Evolutionary conservation across 1,140 invertebrate genomes (phyloP).

Genomic region (Lordiphosa clarofinis): DNA sequence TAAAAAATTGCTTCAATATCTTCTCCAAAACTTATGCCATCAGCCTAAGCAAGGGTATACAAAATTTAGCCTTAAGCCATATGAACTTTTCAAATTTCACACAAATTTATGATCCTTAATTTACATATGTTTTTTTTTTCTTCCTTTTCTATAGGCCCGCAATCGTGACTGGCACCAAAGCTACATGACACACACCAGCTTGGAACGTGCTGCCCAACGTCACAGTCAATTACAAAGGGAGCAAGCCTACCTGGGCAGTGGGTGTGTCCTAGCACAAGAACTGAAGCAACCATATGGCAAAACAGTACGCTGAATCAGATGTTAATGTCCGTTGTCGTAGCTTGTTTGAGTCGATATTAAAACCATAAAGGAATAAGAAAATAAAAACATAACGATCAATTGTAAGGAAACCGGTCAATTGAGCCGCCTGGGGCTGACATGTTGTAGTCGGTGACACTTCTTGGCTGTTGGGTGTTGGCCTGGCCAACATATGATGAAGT

Average conservation of each 20-base stretch:
- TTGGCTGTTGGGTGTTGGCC: constrained; percentile 8
- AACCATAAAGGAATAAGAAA: constrained; percentile 36
- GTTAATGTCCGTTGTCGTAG: not conserved
- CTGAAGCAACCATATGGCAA: constrained; percentile 42
- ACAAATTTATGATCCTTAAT: too few species aligned
- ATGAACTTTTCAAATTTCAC: too few species aligned
- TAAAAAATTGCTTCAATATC: too few species aligned
- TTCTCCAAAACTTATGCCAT: too few species aligned
- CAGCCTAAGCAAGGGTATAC: too few species aligned
- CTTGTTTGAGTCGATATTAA: too few species aligned
- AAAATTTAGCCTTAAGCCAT: too few species aligned
- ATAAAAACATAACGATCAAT: constrained; percentile 4
- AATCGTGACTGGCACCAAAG: constrained; percentile 44
- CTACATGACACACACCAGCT: constrained; percentile 31
- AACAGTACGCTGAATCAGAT: constrained; percentile 19
- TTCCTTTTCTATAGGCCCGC: constrained; percentile 10
- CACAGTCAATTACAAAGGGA: constrained; percentile 5
- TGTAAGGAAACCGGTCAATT: too few species aligned
- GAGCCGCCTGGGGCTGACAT: too few species aligned
- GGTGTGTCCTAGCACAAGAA: constrained; percentile 38
- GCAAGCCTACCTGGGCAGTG: constrained; percentile 35
- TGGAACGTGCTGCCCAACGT: constrained; percentile 17
- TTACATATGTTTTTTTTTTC: too few species aligned
- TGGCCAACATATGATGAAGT: too few species aligned
- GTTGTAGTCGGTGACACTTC: too few species aligned